These are phyloP conservation scores for Siphonodentalium dalli DNA, from an alignment of 2,888 invertebrate species.

Conservation along the genomic window DNA sequence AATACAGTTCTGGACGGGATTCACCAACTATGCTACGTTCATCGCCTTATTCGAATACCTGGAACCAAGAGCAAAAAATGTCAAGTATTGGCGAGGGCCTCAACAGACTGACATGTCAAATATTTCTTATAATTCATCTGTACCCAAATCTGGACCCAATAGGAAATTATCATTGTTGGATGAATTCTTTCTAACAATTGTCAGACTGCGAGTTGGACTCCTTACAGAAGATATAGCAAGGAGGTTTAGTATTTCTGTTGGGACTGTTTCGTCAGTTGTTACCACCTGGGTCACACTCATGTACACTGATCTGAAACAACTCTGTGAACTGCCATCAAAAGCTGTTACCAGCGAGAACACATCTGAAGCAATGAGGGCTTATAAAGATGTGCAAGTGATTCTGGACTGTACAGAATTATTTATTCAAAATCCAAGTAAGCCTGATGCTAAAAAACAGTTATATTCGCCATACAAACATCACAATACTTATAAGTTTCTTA, in stretches of 20 bases:
- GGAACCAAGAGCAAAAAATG: no score
- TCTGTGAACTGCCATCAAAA: conserved; percentile 10
- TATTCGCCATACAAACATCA: conserved; percentile 23
- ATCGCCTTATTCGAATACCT: no score
- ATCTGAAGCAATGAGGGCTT: conserved; percentile 5
- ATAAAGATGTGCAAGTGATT: conserved; percentile 10
- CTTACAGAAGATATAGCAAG: no score
- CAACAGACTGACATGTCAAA: no score
- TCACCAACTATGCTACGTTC: no score
- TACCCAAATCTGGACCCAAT: no score
- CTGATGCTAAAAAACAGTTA: conserved; percentile 12
- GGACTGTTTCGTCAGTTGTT: conserved; percentile 4
- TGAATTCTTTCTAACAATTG: no score
- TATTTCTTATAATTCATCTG: no score
- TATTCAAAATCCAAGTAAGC: conserved; percentile 12
- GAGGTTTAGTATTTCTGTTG: conserved; percentile 4
- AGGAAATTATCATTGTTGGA: no score
- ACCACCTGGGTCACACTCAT: conserved; percentile 13
- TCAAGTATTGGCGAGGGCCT: no score
- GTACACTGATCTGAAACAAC: conserved; percentile 10
- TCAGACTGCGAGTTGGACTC: no score
- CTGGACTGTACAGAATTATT: conserved; percentile 21
- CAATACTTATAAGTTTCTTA: conserved; percentile 17
- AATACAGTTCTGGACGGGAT: no score
- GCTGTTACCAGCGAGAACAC: conserved; percentile 1